Percentiles rank a stretch among this genome's conserved stretches.
phyloP scores from a whole-genome alignment of 2,888 invertebrate species.

The Melanotus villosus region DNA sequence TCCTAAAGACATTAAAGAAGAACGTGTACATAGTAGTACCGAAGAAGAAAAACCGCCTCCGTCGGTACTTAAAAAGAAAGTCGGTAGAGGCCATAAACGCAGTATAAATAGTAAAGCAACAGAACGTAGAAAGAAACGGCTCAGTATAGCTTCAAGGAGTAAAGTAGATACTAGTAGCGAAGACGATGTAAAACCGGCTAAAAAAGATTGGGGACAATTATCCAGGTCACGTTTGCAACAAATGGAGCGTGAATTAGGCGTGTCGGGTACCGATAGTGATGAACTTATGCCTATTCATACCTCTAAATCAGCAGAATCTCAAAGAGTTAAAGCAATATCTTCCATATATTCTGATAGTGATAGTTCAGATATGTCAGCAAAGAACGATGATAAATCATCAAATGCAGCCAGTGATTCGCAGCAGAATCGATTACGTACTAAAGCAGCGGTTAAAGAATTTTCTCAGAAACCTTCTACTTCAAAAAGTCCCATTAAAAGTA shows the following conservation, averaged over 20 bases:
- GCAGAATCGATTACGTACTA: constrained; percentile 80
- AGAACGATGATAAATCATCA: constrained; percentile 74
- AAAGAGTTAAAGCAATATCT: constrained; percentile 72
- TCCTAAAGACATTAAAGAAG: constrained; percentile 69
- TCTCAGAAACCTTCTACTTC: constrained; percentile 68
- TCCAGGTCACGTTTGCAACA: constrained; percentile 74
- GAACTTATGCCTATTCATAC: constrained; percentile 79
- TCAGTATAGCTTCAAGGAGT: constrained; percentile 57
- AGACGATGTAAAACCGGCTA: constrained; percentile 70
- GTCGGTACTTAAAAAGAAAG: constrained; percentile 67
- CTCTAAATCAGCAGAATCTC: constrained; percentile 68
- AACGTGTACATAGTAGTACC: constrained; percentile 67
- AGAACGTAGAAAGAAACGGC: constrained; percentile 62
- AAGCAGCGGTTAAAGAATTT: constrained; percentile 90
- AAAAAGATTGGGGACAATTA: constrained; percentile 67
- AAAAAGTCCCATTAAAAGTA: constrained; percentile 58
- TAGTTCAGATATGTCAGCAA: constrained; percentile 72
- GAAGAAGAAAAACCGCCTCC: constrained; percentile 71
- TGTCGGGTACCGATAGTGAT: constrained; percentile 84
- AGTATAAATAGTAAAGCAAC: constrained; percentile 58
- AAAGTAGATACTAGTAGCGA: constrained; percentile 76
- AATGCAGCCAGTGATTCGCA: constrained; percentile 79
- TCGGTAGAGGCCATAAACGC: constrained; percentile 54
- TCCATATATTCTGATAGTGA: constrained; percentile 90
- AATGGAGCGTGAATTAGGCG: constrained; percentile 82